Evolutionary conservation across 2,797 vertebrate genomes (phyloP).

Genomic region (Chloroceryle inda): DNA sequence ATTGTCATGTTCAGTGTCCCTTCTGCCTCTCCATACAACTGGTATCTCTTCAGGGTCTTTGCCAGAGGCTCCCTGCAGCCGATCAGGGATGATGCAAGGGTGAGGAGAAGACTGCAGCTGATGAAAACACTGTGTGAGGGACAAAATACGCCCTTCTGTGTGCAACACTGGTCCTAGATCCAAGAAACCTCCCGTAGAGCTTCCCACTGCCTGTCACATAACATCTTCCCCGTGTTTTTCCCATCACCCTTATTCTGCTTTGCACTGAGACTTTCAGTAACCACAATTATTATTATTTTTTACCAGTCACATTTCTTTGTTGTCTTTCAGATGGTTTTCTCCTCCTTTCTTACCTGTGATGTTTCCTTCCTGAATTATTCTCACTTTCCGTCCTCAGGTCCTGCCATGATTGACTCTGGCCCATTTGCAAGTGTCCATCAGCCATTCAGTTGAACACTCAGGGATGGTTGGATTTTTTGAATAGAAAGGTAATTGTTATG

Average conservation of each 20-base stretch:
- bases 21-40: background rate
- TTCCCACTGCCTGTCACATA: background rate
- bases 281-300: background rate
- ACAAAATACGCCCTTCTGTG: background rate
- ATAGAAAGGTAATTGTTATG: background rate
- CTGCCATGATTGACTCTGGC: background rate
- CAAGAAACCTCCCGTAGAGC: background rate
- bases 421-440: background rate
- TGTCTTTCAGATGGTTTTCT: background rate
- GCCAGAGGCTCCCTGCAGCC: background rate
- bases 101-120: background rate
- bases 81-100: background rate
- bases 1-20: rapidly evolving
- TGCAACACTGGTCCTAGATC: rapidly evolving
- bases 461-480: background rate
- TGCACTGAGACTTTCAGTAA: background rate
- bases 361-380: background rate
- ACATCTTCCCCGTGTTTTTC: background rate
- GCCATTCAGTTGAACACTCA: background rate
- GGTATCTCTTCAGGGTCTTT: background rate
- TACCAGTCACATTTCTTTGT: background rate
- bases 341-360: background rate
- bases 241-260: background rate
- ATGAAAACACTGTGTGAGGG: background rate
- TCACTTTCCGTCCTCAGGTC: background rate